These are phyloP conservation scores for Dioctria rufipes DNA, from an alignment of 2,888 invertebrate genomes.

Conservation along the genomic window DNA sequence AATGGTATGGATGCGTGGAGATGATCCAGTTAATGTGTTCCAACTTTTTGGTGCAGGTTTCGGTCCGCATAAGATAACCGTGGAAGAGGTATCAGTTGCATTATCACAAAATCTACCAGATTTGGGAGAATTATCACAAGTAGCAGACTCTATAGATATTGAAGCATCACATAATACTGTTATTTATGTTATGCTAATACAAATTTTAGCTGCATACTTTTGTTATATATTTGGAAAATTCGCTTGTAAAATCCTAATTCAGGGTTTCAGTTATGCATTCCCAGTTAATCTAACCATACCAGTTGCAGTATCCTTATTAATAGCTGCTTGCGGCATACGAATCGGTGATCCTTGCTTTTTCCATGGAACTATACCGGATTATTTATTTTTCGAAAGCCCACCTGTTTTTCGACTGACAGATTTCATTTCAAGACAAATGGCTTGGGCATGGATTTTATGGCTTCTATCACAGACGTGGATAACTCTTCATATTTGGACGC, in stretches of 20 bases:
- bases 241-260: slow-evolving; percentile 96
- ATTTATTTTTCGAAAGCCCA: slow-evolving; percentile 93
- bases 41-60: slow-evolving; percentile 82
- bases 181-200: slow-evolving; percentile 83
- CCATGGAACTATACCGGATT: slow-evolving; percentile 87
- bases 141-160: slow-evolving; percentile 81
- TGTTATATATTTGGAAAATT: slow-evolving; percentile 96
- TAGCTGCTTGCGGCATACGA: slow-evolving; percentile 90
- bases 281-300: slow-evolving; percentile 96
- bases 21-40: slow-evolving; percentile 84
- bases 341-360: slow-evolving; percentile 91
- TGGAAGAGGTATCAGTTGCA: slow-evolving; percentile 75
- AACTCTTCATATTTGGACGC: slow-evolving; percentile 97
- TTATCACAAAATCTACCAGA: slow-evolving; percentile 76
- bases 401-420: slow-evolving; percentile 85
- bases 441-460: slow-evolving; percentile 95
- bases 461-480: slow-evolving; percentile 97
- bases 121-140: slow-evolving; percentile 82
- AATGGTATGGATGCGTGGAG: slow-evolving; percentile 82
- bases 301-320: slow-evolving; percentile 87
- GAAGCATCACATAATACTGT: slow-evolving; percentile 82
- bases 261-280: slow-evolving; percentile 97
- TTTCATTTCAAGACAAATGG: slow-evolving; percentile 89
- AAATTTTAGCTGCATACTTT: slow-evolving; percentile 86
- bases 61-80: slow-evolving; percentile 83